Conservation (phyloP, 2,113 vertebrate species). For the Nipponia nippon region DNA sequence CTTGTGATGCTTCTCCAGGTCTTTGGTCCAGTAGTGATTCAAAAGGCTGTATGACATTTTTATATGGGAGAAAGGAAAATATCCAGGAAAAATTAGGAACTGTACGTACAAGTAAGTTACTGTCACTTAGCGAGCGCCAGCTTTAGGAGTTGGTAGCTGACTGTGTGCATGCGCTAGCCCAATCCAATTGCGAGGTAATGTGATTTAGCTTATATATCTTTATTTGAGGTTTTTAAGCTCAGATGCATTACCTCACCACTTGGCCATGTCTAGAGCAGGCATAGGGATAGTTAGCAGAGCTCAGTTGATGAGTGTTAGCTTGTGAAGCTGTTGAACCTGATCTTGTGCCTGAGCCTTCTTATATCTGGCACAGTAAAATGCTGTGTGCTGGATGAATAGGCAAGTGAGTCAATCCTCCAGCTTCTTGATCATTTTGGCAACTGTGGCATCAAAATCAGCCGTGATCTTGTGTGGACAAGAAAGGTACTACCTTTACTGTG, state of each 20-base stretch:
- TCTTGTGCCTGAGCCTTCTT: background rate
- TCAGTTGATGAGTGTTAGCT: background rate
- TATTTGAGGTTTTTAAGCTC: background rate
- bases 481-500: background rate
- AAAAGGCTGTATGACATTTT: background rate
- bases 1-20: background rate
- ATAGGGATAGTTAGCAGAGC: background rate
- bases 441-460: background rate
- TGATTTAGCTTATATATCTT: background rate
- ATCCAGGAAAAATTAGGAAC: background rate
- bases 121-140: background rate
- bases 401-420: fast-evolving
- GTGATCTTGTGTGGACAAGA: background rate
- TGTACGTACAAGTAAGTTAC: background rate
- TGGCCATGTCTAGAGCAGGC: background rate
- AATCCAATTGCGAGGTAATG: background rate
- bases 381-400: background rate
- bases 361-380: background rate
- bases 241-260: background rate
- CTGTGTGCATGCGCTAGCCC: fast-evolving
- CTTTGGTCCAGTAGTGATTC: background rate
- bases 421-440: background rate
- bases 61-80: background rate
- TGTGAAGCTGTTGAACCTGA: background rate
- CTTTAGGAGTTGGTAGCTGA: background rate